Conservation (phyloP, 2,888 invertebrate species). For the Mythimna pallens region DNA sequence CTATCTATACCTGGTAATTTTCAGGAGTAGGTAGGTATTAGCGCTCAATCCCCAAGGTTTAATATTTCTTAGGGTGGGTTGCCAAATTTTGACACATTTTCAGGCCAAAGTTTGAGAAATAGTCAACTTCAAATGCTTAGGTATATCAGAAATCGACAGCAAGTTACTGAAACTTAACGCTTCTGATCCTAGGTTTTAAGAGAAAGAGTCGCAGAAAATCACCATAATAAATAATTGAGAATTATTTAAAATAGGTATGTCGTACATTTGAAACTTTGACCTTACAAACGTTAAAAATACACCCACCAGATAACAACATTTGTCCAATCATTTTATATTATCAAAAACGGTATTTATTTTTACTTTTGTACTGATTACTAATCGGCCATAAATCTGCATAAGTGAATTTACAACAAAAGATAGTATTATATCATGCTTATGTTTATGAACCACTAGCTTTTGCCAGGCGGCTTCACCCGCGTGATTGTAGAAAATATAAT, state of each 20-base stretch:
- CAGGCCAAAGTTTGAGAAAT: too few species aligned
- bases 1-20: not conserved
- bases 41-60: not conserved
- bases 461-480: too few species aligned
- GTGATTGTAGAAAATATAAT: too few species aligned
- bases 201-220: too few species aligned
- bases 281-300: slow-evolving; percentile 6
- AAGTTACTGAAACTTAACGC: too few species aligned
- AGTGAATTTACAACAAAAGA: slow-evolving; percentile 38
- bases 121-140: too few species aligned
- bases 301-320: slow-evolving; percentile 12
- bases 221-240: too few species aligned
- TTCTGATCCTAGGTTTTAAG: too few species aligned
- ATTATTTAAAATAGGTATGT: not conserved
- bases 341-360: slow-evolving; percentile 15
- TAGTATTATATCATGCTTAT: slow-evolving; percentile 27
- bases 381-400: slow-evolving; percentile 42
- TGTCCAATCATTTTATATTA: not conserved
- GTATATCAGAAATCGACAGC: too few species aligned
- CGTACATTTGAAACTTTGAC: not conserved
- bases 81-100: too few species aligned
- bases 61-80: too few species aligned
- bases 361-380: slow-evolving; percentile 17
- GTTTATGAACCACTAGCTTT: not conserved
- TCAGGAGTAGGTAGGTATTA: not conserved